Base-by-base conservation (phyloP, 2,888 invertebrate species). In the Coleophora flavipennella region DNA sequence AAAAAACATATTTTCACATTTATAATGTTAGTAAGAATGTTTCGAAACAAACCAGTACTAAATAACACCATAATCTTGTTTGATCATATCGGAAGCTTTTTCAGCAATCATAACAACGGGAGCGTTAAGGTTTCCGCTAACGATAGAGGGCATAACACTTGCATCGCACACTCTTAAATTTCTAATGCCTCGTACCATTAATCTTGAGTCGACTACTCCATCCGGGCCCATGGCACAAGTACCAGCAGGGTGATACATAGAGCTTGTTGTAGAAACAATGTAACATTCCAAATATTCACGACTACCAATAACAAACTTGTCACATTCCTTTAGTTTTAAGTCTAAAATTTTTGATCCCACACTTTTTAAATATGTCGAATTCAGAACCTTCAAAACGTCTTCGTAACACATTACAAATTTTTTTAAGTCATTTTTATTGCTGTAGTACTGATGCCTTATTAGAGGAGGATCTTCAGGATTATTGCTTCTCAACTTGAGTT, bases 101-200 rank as follows among this genome's bases (percentile, higher is more conserved):
- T 89, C 89, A 0, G 80, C 89, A 20, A 89, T 86, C 89, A 89
- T 89, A 20, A 88, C 85, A 1, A 76, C 69, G 0, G 88, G 87
- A 1, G 87, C 88, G 46, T 88, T 87, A 1, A 86, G 88, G 51
- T 88, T 88, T 0, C 88, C 88, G 1, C 87, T 85, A 1, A 76
- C 69, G 0, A 87, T 85, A 28, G 64, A 68, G 0, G 88, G 89
- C 85, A 89, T 87, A 26, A 89, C 70, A 41, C 87, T 87, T 0
- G 87, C 86, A 48, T 89, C 89, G 3, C 87, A 86, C 1, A 89
- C 88, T 33, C 89, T 59, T 8, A 89, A 59, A 11, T 83, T 69
- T 42, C 72, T 68, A 1, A 88, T 66, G 1, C 87, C 88, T 51
- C 85, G 67, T 0, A 87, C 86, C 11, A 29, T 44, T 33, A 64